Base-by-base conservation (phyloP, 2,113 vertebrate species). In the Actenoides lindsayi region DNA sequence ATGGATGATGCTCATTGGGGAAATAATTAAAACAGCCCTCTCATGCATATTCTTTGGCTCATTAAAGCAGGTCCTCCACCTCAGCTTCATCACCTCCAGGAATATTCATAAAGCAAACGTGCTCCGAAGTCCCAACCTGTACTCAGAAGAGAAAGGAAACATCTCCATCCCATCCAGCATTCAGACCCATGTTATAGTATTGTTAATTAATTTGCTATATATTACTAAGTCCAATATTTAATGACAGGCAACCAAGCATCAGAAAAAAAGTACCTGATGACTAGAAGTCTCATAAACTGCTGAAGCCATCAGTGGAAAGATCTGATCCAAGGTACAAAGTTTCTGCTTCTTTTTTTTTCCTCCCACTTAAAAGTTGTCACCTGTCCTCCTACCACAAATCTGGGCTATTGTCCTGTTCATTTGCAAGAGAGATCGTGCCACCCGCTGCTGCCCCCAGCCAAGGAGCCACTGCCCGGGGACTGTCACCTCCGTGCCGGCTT, bases 401-500 rank as follows among this genome's bases (percentile, higher is more conserved):
- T 23, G 73, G 42, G 37, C 10, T 16, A 0, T 86, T 89, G 30
- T 16, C 46, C 42, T 10, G 24, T 13, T 37, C 6, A 65, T 41
- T 33, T 28, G 4, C 9, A 14, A 11, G 25, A 33, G 16, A 14
- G n/a, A 17, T 2, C 4, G 5, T 7, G 25, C 5, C 6, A 1
- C 5, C 6, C 1, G 54, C n/a, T 2, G 39, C 69, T 13, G 41
- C 74, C 16, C 25, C 44, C 31, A 17, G 37, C 11, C 6, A 4
- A 35, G 28, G 37, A 71, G 20, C 42, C 31, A 6, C 31, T 2
- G 2, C 59, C 5, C 0, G 0, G 60, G 75, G 7, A 23, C 25
- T 41, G 4, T 27, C n/a, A 9, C 39, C 46, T 27, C 35, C 13
- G 1, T 5, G 2, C 37, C 0, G 0, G n/a, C 59, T 19, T 75